These are phyloP conservation scores for Lampris incognitus DNA, from an alignment of 2,113 vertebrate species.

Conservation along the genomic window DNA sequence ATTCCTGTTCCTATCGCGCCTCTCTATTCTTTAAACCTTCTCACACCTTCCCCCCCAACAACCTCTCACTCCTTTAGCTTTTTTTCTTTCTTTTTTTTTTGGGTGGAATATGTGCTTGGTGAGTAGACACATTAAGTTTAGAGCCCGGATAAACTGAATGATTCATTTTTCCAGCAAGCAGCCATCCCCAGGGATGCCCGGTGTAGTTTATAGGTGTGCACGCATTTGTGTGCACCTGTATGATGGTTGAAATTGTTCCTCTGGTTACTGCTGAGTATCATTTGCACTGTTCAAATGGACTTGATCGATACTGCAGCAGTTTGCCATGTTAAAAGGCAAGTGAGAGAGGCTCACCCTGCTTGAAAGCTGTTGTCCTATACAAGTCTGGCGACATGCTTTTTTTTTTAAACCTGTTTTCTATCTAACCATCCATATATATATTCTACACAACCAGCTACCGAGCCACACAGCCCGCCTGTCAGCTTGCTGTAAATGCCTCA, in stretches of 20 bases:
- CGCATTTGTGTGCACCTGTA: neutral
- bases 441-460: too few relatives aligned
- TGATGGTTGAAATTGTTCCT: neutral
- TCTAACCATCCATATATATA: too few relatives aligned
- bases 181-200: neutral
- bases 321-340: neutral
- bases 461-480: too few relatives aligned
- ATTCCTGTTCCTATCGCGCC: neutral
- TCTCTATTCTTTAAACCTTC: neutral
- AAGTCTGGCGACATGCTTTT: too few relatives aligned
- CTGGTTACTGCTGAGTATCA: too few relatives aligned
- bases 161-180: conserved; percentile 13
- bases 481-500: too few relatives aligned
- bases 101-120: neutral
- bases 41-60: neutral
- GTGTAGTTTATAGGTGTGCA: neutral
- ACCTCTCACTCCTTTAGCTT: neutral
- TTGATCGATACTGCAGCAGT: neutral
- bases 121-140: neutral
- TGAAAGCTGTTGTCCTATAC: too few relatives aligned
- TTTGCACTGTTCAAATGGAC: neutral
- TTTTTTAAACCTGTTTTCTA: too few relatives aligned
- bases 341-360: too few relatives aligned
- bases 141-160: neutral
- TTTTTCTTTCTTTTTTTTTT: conserved; percentile 1